These are phyloP conservation scores for Drosophila nr. perissopoda DNA, from an alignment of 2,888 invertebrate genomes.

Conservation along the genomic window DNA sequence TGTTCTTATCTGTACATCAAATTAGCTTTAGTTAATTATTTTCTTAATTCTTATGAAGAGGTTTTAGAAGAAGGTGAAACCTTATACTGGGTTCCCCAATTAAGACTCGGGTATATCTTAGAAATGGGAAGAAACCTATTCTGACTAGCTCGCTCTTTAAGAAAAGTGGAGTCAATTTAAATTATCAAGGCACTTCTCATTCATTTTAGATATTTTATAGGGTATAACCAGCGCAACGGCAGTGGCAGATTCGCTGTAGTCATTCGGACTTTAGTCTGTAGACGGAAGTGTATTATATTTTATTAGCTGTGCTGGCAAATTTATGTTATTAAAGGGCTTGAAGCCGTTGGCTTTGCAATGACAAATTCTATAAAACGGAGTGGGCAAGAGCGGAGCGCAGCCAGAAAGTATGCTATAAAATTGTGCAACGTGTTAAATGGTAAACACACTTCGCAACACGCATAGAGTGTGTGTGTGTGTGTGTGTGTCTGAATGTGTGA, in stretches of 20 bases:
- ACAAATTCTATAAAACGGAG: conserved; percentile 49
- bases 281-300: conserved; percentile 73
- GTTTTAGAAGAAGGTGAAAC: not conserved
- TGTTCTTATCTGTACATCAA: not conserved
- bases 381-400: not conserved
- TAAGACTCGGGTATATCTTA: not conserved
- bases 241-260: conserved; percentile 29
- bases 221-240: conserved; percentile 19
- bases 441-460: conserved; percentile 29
- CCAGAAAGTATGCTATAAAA: conserved; percentile 57
- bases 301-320: conserved; percentile 65
- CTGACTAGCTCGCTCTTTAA: not conserved
- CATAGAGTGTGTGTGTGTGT: conserved; percentile 6
- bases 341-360: conserved; percentile 30
- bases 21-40: not conserved
- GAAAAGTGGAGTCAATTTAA: not conserved
- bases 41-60: not conserved
- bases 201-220: conserved; percentile 1
- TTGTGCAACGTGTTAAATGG: conserved; percentile 48
- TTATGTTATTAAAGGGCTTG: conserved; percentile 63
- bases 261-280: conserved; percentile 42
- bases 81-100: not conserved
- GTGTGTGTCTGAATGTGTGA: conserved; percentile 8
- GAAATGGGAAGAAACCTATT: not conserved
- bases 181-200: not conserved